Evolutionary conservation across 1,140 invertebrate genomes (phyloP), one percentile per base, ranked within the genome.

Genomic region (Ptiloglossa arizonensis): DNA sequence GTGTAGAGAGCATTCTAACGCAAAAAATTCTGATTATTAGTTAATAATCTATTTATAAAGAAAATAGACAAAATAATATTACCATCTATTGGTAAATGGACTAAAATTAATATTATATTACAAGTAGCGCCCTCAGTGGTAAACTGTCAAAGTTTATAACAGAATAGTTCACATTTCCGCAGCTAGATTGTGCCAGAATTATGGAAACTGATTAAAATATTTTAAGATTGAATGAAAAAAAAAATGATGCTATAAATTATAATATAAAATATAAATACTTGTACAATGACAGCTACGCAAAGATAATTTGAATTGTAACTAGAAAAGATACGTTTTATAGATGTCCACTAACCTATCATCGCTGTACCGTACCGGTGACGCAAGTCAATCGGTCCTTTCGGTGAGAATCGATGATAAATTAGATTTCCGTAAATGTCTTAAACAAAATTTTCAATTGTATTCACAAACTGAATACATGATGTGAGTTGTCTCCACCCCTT

Each of bases 271-370:
- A 17, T 44, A 48, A 68, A 68, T 22, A n/a, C 15, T 17, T 46
- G 15, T 13, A 38, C 22, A 24, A 46, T 35, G 17, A 8, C 17
- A 41, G 2, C 2, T 38, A 59, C 6, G 17, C 0, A 46, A 54
- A 66, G 35, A 46, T 46, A 74, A 67, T 44, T 9, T 44, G 3
- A 54, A 44, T n/a, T 27, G 19, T 46, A n/a, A 13, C 56, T 67
- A 46, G 24, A n/a, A 17, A 56, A 57, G 69, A 71, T 62, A 50
- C 50, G 38, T 19, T 62, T 6, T 38, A 38, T 62, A 60, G 29
- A 52, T 66, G 17, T 24, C 1, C 22, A 41, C 24, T 73, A 79
- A 82, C 77, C 76, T 72, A 52, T 69, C 46, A 48, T 19, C 17
- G 13, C 5, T 67, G 35, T 11, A 63, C 56, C 71, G 41, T 54